Evolutionary conservation across 2,888 invertebrate genomes (phyloP), one percentile per base, ranked within the genome.

Genomic region (Drosophila testacea): DNA sequence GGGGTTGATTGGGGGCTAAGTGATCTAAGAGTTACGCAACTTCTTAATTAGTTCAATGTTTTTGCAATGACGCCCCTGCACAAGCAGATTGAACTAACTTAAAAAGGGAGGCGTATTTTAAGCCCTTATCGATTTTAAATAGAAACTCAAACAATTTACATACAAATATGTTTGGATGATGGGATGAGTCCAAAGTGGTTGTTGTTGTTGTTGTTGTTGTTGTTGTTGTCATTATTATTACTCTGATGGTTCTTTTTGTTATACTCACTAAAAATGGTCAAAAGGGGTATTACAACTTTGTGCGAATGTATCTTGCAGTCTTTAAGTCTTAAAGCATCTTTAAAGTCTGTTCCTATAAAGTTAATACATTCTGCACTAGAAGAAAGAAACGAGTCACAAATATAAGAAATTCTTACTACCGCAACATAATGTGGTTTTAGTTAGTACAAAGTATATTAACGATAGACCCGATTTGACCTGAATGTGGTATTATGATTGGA

Each of bases 11-110:
- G 32, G 32, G 32, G 32, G 32, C 1, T 6, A 7, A 22, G 16
- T 41, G 47, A 50, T 41, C 46, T 22, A 55, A 78, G 42, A 61
- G 80, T 83, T 83, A 77, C 66, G 81, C 77, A 80, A 86, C 48
- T 66, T 70, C 64, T 67, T 83, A 83, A 81, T 81, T 81, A 80
- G 83, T 63, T 70, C 83, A 69, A 85, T 80, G 86, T 63, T 65
- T 68, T 75, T 61, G 42, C 72, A 42, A 41, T 22, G 66, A 66
- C 39, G 54, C 39, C 38, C 28, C 28, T n/a, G 54, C 22, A 47
- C 28, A 7, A 28, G 36, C 42, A 36, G 39, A 9, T 47, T 47
- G 30, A 46, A 60, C 11, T 16, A 38, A 47, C 44, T 44, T n/a
- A 66, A 61, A 50, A 46, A 10, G 39, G 44, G 22, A 22, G 55